Evolutionary conservation across 2,888 invertebrate species (phyloP).

Genomic region (Acanthococcus lagerstroemiae): DNA sequence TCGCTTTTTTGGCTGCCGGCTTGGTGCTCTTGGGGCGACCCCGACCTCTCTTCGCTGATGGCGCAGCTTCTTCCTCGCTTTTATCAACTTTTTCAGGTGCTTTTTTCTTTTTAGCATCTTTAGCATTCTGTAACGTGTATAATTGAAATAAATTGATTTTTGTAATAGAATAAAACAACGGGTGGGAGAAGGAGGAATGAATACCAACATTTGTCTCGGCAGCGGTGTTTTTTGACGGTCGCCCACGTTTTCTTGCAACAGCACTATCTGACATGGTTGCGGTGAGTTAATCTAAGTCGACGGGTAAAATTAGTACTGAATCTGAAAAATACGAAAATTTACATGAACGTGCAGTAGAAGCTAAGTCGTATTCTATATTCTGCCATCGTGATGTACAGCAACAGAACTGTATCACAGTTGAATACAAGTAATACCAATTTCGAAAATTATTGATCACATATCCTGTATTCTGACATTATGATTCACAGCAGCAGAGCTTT

Average conservation of each 20-base stretch:
- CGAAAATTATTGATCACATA: too few species aligned
- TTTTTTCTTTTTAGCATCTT: constrained; percentile 25
- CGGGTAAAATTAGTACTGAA: too few species aligned
- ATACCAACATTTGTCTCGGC: constrained; percentile 4
- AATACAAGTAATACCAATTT: too few species aligned
- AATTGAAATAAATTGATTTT: background rate
- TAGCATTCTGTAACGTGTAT: background rate
- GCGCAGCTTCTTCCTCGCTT: constrained; percentile 10
- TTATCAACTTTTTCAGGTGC: constrained; percentile 14
- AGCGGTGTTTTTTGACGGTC: constrained; percentile 5
- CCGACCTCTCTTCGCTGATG: background rate
- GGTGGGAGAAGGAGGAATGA: background rate
- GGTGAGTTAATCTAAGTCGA: too few species aligned
- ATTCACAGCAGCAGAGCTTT: too few species aligned
- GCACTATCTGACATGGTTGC: constrained; percentile 18
- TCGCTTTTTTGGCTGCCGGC: background rate
- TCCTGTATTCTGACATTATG: too few species aligned
- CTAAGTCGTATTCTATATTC: too few species aligned
- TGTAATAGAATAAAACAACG: background rate
- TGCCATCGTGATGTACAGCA: too few species aligned
- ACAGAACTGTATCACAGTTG: too few species aligned
- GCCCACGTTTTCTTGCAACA: constrained; percentile 16
- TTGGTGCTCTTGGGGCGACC: constrained; percentile 11
- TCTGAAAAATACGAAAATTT: too few species aligned
- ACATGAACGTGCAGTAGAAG: too few species aligned